Evolutionary conservation across 2,797 vertebrate genomes (phyloP).

Genomic region (Helarctos malayanus): DNA sequence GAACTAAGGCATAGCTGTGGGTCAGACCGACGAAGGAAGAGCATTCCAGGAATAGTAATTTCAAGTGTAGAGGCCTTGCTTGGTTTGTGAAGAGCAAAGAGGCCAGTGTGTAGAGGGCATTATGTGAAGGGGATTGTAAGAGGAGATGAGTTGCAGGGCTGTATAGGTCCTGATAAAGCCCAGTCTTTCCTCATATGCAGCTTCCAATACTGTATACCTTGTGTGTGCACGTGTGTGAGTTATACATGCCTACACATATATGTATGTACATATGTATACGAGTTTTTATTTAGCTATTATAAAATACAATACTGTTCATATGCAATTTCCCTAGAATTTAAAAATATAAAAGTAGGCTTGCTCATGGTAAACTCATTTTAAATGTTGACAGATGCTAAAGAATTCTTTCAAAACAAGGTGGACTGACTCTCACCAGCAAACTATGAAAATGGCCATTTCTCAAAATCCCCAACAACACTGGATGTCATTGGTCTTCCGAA

Average conservation of each 20-base stretch:
- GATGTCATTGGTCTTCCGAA: neutral
- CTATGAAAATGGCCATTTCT: neutral
- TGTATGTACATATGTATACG: neutral
- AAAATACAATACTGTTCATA: neutral
- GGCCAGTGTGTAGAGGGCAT: neutral
- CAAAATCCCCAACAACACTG: neutral
- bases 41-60: neutral
- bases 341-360: neutral
- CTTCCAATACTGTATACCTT: neutral
- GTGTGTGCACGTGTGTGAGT: neutral
- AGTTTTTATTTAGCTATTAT: neutral
- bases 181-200: neutral
- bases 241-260: neutral
- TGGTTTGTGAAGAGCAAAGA: neutral
- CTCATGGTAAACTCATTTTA: neutral
- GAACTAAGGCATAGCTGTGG: neutral
- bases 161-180: neutral
- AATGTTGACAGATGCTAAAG: neutral
- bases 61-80: neutral
- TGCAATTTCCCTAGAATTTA: neutral
- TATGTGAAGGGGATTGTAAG: neutral
- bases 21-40: neutral
- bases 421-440: neutral
- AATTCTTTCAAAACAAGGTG: neutral
- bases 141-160: neutral